Conservation (phyloP, 1,140 invertebrate genomes). For the Trichomalopsis sarcophagae region DNA sequence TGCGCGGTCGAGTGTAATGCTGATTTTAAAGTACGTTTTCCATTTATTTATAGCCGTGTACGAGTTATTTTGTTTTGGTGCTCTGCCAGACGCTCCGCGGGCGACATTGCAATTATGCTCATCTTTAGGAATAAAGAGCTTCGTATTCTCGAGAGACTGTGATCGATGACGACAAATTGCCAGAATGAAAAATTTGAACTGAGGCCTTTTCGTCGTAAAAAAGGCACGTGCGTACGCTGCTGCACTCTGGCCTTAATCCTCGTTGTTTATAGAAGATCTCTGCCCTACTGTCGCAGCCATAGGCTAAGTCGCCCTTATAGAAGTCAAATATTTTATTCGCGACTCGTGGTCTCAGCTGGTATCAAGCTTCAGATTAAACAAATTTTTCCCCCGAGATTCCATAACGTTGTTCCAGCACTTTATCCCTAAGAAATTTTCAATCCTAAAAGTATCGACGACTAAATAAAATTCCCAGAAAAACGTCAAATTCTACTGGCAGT, state of each 20-base stretch:
- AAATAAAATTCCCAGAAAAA: too few species aligned
- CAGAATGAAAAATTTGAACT: neutral
- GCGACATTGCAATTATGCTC: neutral
- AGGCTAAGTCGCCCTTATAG: neutral
- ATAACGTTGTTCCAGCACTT: neutral
- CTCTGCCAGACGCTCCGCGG: neutral
- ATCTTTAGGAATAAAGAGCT: neutral
- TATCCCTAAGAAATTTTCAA: neutral
- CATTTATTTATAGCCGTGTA: neutral
- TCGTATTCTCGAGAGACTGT: neutral
- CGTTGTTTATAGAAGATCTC: neutral
- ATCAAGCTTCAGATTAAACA: neutral
- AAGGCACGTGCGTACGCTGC: neutral
- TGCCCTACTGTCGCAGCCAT: neutral
- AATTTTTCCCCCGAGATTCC: neutral
- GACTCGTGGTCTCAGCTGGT: too few species aligned
- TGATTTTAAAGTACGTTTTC: neutral
- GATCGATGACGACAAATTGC: neutral
- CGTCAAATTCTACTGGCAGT: too few species aligned
- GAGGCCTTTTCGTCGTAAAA: neutral
- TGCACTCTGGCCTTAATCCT: neutral
- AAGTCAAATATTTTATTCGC: neutral
- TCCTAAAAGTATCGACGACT: too few species aligned
- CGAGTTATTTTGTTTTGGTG: neutral
- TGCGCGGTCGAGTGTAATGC: neutral